Percentiles rank a stretch among this genome's conserved stretches.
Evolutionary conservation across 2,888 invertebrate genomes (phyloP).

Genomic region (Tigriopus californicus): DNA sequence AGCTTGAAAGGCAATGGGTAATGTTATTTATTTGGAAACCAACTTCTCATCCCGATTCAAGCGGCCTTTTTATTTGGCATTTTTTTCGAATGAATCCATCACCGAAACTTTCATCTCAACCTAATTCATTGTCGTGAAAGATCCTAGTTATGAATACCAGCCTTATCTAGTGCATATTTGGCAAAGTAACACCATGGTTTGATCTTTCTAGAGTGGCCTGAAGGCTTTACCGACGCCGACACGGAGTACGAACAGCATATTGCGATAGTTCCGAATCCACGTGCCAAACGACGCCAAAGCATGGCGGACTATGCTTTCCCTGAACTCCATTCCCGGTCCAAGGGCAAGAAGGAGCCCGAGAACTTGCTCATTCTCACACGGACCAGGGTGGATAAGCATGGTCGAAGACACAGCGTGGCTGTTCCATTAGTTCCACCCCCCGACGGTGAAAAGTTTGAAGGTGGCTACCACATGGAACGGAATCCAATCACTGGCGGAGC

Average conservation of each 20-base stretch:
- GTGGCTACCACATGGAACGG: conserved; percentile 4
- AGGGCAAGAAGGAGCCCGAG: not conserved
- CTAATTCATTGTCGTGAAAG: too few relatives aligned
- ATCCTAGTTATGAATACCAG: too few relatives aligned
- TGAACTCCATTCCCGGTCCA: not conserved
- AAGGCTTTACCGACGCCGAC: not conserved
- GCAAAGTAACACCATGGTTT: too few relatives aligned
- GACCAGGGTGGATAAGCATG: not conserved
- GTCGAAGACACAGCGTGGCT: conserved; percentile 3
- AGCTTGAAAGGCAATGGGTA: too few relatives aligned
- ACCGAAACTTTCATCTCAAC: too few relatives aligned
- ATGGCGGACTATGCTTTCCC: conserved; percentile 5
- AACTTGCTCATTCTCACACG: not conserved
- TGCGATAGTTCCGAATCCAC: conserved; percentile 4
- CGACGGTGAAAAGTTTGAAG: conserved; percentile 12
- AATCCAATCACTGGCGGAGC: conserved; percentile 10
- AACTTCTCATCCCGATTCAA: too few relatives aligned
- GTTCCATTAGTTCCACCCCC: conserved; percentile 5
- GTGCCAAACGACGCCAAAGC: conserved; percentile 2
- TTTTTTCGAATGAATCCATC: too few relatives aligned
- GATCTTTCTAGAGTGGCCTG: not conserved
- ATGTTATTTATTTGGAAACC: too few relatives aligned
- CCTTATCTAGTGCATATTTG: too few relatives aligned
- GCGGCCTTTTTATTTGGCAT: too few relatives aligned
- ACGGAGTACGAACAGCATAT: not conserved